A percentile compares a stretch with the other conserved stretches of the same genome.
Conservation (phyloP, 2,888 invertebrate species). For the Ptychoptera albimana region DNA sequence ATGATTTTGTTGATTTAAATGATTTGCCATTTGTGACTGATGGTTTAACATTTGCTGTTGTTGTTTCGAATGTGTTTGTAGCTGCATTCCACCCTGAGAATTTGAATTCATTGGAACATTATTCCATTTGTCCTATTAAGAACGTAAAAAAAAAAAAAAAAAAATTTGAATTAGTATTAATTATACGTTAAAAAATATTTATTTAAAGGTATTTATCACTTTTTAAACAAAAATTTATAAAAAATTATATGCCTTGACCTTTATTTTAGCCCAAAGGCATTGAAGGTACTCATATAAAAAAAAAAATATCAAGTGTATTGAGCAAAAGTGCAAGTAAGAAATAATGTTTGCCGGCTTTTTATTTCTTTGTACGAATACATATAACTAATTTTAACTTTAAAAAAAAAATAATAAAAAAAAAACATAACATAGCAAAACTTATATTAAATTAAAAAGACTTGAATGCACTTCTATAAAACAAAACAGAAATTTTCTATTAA, state of each 20-base stretch:
- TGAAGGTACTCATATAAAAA: too few species aligned
- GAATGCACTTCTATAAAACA: background rate
- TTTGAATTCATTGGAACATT: slow-evolving; percentile 45
- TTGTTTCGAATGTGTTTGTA: slow-evolving; percentile 29
- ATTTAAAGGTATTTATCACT: too few species aligned
- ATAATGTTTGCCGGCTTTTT: too few species aligned
- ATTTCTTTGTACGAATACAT: background rate
- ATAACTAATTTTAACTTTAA: too few species aligned
- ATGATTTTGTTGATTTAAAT: slow-evolving; percentile 17
- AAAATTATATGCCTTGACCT: too few species aligned
- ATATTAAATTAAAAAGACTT: background rate
- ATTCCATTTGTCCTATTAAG: slow-evolving; percentile 69
- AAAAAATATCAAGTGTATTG: too few species aligned
- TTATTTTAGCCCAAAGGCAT: too few species aligned
- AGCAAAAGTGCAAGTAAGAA: too few species aligned
- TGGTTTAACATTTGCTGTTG: slow-evolving; percentile 37
- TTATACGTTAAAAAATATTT: background rate
- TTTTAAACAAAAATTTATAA: too few species aligned
- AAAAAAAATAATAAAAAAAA: too few species aligned
- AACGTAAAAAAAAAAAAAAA: slow-evolving; percentile 7
- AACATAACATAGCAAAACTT: too few species aligned
- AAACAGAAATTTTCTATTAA: background rate
- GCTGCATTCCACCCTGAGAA: slow-evolving; percentile 33
- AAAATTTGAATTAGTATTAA: background rate
- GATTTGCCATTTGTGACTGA: slow-evolving; percentile 35